Percentiles rank a stretch among this genome's conserved stretches.
Conservation (phyloP, 2,888 invertebrate genomes). For the Leptopilina syphax region DNA sequence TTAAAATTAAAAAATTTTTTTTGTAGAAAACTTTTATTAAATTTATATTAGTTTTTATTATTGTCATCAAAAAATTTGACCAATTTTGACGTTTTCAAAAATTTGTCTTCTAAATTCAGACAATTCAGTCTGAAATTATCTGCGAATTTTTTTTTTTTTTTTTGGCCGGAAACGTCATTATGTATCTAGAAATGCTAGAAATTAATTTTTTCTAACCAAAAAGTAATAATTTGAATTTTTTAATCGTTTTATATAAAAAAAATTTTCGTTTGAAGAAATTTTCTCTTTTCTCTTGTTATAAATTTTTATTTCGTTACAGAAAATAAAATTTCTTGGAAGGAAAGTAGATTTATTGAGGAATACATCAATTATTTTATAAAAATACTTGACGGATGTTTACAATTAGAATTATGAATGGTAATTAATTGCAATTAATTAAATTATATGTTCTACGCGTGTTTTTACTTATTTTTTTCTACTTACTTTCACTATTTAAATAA, state of each 20-base stretch:
- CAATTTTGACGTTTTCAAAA: not conserved
- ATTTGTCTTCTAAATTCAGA: too few relatives aligned
- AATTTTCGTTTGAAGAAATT: not conserved
- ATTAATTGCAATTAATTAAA: not conserved
- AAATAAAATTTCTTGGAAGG: not conserved
- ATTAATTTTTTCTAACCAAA: not conserved
- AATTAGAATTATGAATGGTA: conserved; percentile 11
- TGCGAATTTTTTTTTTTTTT: not conserved
- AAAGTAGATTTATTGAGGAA: not conserved
- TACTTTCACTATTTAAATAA: not conserved
- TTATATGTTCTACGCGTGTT: not conserved
- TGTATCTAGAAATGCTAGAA: not conserved
- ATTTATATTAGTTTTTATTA: not conserved
- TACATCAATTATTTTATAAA: not conserved
- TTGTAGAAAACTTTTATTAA: too few relatives aligned
- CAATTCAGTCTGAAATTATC: conserved; percentile 7
- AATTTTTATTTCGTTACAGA: not conserved
- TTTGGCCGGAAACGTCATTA: not conserved
- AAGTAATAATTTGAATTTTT: too few relatives aligned
- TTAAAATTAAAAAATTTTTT: not conserved
- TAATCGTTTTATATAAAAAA: too few relatives aligned
- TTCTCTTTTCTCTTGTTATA: not conserved
- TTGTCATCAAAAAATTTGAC: not conserved
- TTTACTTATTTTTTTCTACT: not conserved
- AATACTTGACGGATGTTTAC: not conserved